phyloP scores from a whole-genome alignment of 2,797 vertebrate genomes.

The Aselliscus stoliczkanus region DNA sequence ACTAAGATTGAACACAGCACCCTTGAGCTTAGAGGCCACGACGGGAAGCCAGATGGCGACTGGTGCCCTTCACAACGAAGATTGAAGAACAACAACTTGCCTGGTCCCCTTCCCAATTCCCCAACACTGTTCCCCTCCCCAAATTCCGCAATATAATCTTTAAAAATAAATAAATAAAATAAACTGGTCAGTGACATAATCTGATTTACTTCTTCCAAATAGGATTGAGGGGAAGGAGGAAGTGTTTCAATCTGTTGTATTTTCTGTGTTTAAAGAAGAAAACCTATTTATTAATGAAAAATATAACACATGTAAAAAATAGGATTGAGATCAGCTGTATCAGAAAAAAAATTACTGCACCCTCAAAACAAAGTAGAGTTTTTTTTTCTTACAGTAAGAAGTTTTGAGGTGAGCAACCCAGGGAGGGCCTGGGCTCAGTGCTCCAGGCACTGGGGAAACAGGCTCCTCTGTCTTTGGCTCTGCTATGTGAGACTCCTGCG shows the following conservation, averaged over 20 bases:
- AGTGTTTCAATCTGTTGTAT: neutral
- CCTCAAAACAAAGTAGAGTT: neutral
- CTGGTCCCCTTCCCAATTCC: too few species aligned
- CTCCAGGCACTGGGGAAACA: neutral
- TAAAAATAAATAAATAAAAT: too few species aligned
- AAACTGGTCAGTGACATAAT: too few species aligned
- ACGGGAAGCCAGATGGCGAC: too few species aligned
- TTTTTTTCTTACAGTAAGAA: neutral
- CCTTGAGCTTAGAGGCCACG: too few species aligned
- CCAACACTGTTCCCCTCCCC: too few species aligned
- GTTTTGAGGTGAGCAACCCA: neutral
- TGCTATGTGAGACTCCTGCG: neutral
- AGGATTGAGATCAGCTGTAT: neutral
- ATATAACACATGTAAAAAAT: neutral
- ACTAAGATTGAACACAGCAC: too few species aligned
- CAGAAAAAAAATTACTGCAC: neutral
- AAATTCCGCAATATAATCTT: too few species aligned
- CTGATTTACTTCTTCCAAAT: neutral
- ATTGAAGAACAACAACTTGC: too few species aligned
- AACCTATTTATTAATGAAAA: neutral
- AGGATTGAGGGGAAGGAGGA: too few species aligned
- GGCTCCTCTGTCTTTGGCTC: neutral
- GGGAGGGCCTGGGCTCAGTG: neutral
- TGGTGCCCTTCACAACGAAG: too few species aligned
- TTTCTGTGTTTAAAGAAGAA: neutral